Conservation (phyloP, 2,797 vertebrate genomes). For the Ctenosaura bakeri region DNA sequence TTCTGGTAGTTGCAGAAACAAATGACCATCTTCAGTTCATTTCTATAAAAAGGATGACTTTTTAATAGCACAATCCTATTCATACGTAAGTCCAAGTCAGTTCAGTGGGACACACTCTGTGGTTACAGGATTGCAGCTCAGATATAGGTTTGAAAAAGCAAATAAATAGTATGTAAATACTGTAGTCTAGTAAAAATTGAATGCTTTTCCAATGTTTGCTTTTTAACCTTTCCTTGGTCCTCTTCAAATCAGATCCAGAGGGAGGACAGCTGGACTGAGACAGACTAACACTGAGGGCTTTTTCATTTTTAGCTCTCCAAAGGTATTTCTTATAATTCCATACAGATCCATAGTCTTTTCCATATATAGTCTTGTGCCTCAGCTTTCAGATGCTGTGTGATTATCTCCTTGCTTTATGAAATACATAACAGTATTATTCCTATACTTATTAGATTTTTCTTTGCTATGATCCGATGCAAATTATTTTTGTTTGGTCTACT, state of each 20-base stretch:
- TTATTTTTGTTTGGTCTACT: constrained; percentile 76
- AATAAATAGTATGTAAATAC: constrained; percentile 37
- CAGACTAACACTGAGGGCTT: constrained; percentile 53
- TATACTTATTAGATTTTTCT: constrained; percentile 57
- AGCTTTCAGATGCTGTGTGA: constrained; percentile 35
- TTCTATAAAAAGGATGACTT: constrained; percentile 24
- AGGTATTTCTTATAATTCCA: constrained; percentile 66
- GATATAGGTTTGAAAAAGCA: constrained; percentile 52
- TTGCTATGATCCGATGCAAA: constrained; percentile 65
- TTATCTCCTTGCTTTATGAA: constrained; percentile 23
- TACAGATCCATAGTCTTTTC: constrained; percentile 63
- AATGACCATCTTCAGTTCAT: constrained; percentile 20
- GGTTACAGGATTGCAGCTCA: background rate
- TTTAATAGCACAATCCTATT: background rate
- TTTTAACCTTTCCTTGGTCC: constrained; percentile 63
- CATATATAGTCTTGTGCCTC: constrained; percentile 69
- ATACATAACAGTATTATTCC: constrained; percentile 64
- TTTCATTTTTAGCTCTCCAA: constrained; percentile 60
- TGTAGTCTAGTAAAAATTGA: constrained; percentile 49
- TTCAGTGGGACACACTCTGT: background rate
- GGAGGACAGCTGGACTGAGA: constrained; percentile 68
- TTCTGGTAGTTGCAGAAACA: background rate
- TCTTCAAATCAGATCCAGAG: constrained; percentile 53
- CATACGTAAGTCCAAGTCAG: background rate
- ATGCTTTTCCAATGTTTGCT: constrained; percentile 55